Evolutionary conservation across 2,888 invertebrate genomes (phyloP), one percentile per base, ranked within the genome.

Genomic region (Melinaea menophilus): DNA sequence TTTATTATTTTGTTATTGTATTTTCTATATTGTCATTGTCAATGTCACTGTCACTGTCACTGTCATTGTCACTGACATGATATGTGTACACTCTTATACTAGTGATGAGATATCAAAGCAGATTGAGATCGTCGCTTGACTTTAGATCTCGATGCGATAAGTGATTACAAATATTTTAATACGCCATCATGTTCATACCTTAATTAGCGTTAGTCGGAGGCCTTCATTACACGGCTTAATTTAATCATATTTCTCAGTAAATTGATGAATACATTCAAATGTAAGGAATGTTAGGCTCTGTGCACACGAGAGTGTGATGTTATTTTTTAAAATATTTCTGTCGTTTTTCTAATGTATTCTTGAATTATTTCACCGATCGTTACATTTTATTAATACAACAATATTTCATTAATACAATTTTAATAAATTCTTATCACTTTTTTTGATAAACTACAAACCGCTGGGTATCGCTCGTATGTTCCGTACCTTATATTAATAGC

Each of bases 181-280:
- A 31, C 22, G 31, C 51, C 11, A 51, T 51, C 51, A n/a, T 51
- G 22, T 51, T 51, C n/a, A 51, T 51, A 51, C 22, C 51, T 51
- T 51, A 22, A 51, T 51, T 51, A 51, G 51, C 9, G 31, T 9
- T 51, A 9, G 41, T 31, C 22, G 51, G 11, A 5, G 31, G 51
- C 51, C 3, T 51, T 31, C 22, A 67, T 67, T 67, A 65, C 58
- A 67, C 56, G 65, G 41, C 33, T 61, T 63, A 12, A 65, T 65
- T 67, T 61, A 57, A 62, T 62, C 57, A 22, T 59, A 51, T 31
- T 51, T 31, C 31, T 9, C 31, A 11, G 5, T 51, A 51, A 51
- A 51, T 31, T 22, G 7, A 51, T 9, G 31, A 31, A 51, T 51
- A 51, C 51, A 51, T 22, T 22, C 31, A 7, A 51, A 2, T 51